A percentile compares a stretch with the other conserved stretches of the same genome.
phyloP scores from a whole-genome alignment of 2,888 invertebrate genomes.

The Lochmaea capreae region DNA sequence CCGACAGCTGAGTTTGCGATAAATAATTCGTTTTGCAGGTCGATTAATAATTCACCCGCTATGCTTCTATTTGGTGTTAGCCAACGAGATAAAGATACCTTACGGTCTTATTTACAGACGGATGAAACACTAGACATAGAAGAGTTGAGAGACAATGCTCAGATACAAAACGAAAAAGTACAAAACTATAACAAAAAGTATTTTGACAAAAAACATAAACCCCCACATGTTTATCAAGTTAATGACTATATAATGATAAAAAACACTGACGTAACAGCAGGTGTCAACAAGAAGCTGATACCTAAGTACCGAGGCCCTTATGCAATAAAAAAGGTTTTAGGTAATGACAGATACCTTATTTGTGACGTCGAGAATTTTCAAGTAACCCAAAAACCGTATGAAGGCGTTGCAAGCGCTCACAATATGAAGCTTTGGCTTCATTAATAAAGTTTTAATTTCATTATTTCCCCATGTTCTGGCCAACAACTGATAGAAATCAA shows the following conservation, averaged over 20 bases:
- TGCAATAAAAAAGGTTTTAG: constrained; percentile 44
- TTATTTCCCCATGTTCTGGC: too few relatives aligned
- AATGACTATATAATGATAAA: constrained; percentile 46
- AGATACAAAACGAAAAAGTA: neutral
- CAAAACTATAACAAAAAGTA: neutral
- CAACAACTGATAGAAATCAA: too few relatives aligned
- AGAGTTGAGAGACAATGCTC: too few relatives aligned
- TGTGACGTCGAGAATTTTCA: constrained; percentile 44
- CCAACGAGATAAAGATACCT: too few relatives aligned
- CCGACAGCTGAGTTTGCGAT: too few relatives aligned
- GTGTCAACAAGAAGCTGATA: too few relatives aligned
- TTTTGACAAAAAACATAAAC: constrained; percentile 41
- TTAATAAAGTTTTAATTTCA: too few relatives aligned
- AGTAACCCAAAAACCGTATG: constrained; percentile 37
- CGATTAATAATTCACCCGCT: constrained; percentile 47
- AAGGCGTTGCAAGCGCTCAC: constrained; percentile 27
- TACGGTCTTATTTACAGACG: too few relatives aligned
- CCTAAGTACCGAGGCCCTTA: constrained; percentile 49
- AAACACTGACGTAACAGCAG: too few relatives aligned
- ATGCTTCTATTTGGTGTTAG: neutral
- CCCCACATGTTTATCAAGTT: constrained; percentile 31
- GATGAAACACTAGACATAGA: too few relatives aligned
- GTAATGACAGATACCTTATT: constrained; percentile 49
- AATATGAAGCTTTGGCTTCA: constrained; percentile 34
- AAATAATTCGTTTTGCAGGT: too few relatives aligned